Conservation (phyloP, 2,113 vertebrate genomes). For the Donacobius atricapilla region DNA sequence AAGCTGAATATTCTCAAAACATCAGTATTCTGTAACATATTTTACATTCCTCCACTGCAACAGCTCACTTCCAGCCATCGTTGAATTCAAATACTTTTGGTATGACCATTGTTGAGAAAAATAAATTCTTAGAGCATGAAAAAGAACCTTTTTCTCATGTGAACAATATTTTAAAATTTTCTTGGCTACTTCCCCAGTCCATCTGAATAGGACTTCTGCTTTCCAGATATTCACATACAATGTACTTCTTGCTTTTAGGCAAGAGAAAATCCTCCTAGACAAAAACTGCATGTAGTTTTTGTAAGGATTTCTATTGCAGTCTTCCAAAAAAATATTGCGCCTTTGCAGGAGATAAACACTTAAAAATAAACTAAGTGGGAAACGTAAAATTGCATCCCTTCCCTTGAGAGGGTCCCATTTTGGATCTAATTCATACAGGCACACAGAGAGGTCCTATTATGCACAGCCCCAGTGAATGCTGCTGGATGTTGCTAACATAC, state of each 20-base stretch:
- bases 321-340: background rate
- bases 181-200: background rate
- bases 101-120: background rate
- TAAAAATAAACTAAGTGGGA: slow-evolving; percentile 6
- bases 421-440: background rate
- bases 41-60: background rate
- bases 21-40: background rate
- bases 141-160: background rate
- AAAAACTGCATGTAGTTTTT: background rate
- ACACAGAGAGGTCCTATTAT: background rate
- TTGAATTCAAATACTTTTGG: background rate
- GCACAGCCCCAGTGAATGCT: background rate
- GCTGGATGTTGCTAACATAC: background rate
- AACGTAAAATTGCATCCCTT: slow-evolving; percentile 28
- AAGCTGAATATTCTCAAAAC: background rate
- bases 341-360: background rate
- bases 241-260: background rate
- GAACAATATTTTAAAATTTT: background rate
- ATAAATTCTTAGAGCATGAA: background rate
- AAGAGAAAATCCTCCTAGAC: background rate
- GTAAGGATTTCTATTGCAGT: background rate
- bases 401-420: background rate
- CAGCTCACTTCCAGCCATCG: background rate
- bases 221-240: background rate
- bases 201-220: background rate